Percentiles rank a stretch among this genome's conserved stretches.
Evolutionary conservation across 2,113 vertebrate genomes (phyloP).

Genomic region (Ochotona princeps): DNA sequence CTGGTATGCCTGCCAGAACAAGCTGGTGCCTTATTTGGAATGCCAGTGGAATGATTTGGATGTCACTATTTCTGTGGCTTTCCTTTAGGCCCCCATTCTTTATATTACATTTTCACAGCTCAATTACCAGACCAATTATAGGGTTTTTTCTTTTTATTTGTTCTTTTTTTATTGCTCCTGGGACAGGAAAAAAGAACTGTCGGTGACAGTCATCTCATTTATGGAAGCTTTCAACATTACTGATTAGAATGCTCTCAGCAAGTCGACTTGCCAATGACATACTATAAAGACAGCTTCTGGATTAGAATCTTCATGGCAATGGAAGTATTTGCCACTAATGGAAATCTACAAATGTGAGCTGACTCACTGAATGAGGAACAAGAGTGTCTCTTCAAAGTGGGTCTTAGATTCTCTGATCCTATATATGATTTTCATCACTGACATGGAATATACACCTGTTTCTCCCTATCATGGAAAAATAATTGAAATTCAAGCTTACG

Average conservation of each 20-base stretch:
- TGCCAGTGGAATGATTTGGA: conserved; percentile 76
- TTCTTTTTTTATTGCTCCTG: conserved; percentile 83
- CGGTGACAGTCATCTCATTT: conserved; percentile 83
- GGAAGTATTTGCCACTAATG: conserved; percentile 38
- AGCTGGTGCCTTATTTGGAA: not conserved
- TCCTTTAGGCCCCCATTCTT: conserved; percentile 67
- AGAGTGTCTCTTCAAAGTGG: not conserved
- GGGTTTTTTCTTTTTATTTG: conserved; percentile 84
- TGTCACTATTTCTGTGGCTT: conserved; percentile 68
- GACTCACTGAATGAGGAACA: not conserved
- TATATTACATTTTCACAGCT: conserved; percentile 80
- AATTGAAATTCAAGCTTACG: not conserved
- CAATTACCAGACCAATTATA: conserved; percentile 84
- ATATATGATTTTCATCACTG: not conserved
- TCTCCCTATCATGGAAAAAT: not conserved
- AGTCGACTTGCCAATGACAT: conserved; percentile 77
- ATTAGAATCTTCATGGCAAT: conserved; percentile 67
- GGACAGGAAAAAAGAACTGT: conserved; percentile 65
- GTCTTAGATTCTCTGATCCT: not conserved
- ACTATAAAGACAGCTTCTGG: conserved; percentile 80
- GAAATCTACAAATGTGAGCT: not conserved
- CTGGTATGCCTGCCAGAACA: not conserved
- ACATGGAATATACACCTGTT: not conserved
- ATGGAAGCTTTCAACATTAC: conserved; percentile 82
- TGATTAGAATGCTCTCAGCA: conserved; percentile 77